These are phyloP conservation scores for Alexandromys fortis DNA, from an alignment of 2,113 vertebrate genomes.

Conservation along the genomic window DNA sequence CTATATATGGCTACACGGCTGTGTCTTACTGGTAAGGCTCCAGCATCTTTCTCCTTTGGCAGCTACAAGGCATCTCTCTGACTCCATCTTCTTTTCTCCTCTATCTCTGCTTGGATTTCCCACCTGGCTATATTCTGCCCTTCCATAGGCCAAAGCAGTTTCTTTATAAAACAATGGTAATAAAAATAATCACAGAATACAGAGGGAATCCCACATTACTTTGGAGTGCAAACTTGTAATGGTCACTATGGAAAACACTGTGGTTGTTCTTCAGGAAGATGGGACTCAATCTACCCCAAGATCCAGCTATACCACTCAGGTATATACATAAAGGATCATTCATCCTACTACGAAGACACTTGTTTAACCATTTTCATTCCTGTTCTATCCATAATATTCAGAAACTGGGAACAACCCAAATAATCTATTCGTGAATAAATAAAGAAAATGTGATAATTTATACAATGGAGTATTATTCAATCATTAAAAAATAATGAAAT, in stretches of 20 bases:
- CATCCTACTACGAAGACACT: not conserved
- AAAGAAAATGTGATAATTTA: not conserved
- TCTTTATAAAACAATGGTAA: too few species aligned
- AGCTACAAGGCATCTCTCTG: too few species aligned
- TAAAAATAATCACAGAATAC: too few species aligned
- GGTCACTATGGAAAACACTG: not conserved
- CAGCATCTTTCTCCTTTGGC: too few species aligned
- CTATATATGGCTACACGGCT: too few species aligned
- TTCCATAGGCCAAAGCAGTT: too few species aligned
- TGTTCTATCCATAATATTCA: not conserved
- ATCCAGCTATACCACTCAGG: not conserved
- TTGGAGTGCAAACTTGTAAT: not conserved
- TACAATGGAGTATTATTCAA: not conserved
- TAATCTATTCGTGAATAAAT: not conserved
- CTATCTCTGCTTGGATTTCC: too few species aligned
- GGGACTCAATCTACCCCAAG: not conserved
- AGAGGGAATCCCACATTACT: too few species aligned
- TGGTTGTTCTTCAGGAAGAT: not conserved
- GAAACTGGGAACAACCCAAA: not conserved
- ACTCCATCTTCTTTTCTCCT: too few species aligned
- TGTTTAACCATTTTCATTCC: not conserved
- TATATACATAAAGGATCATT: not conserved
- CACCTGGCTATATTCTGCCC: too few species aligned
- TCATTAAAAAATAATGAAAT: not conserved
- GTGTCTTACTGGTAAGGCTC: too few species aligned